Conservation (phyloP, 2,797 vertebrate genomes). For the Anas acuta region DNA sequence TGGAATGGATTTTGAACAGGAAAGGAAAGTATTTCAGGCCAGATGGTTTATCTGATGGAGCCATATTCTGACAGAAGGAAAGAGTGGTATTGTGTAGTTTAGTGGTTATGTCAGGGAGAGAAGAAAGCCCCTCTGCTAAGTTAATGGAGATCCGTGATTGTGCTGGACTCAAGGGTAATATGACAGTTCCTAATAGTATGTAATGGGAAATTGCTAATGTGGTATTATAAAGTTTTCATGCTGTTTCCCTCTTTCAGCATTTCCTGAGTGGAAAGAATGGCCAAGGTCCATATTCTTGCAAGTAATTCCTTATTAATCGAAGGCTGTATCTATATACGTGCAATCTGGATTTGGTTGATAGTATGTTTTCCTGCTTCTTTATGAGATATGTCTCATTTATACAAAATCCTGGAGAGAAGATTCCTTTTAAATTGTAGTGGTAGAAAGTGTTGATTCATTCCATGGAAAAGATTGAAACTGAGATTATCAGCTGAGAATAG, state of each 20-base stretch:
- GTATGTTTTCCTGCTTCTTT: neutral
- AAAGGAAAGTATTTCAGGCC: constrained; percentile 54
- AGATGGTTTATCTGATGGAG: constrained; percentile 69
- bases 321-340: neutral
- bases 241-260: neutral
- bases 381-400: neutral
- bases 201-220: constrained; percentile 15
- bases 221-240: constrained; percentile 36
- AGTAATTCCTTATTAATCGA: neutral
- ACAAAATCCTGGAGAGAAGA: neutral
- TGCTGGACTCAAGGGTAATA: constrained; percentile 25
- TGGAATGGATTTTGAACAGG: constrained; percentile 58
- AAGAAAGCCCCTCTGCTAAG: constrained; percentile 38
- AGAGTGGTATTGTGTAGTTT: constrained; percentile 34
- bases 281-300: neutral
- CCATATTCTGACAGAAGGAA: constrained; percentile 21
- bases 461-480: neutral
- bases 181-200: constrained; percentile 29
- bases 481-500: neutral
- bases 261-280: neutral
- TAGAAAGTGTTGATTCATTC: neutral
- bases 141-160: constrained; percentile 50
- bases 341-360: neutral
- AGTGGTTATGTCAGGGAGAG: constrained; percentile 13
- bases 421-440: neutral